phyloP scores from a whole-genome alignment of 2,888 invertebrate genomes.

The Aspidiotus destructor region DNA sequence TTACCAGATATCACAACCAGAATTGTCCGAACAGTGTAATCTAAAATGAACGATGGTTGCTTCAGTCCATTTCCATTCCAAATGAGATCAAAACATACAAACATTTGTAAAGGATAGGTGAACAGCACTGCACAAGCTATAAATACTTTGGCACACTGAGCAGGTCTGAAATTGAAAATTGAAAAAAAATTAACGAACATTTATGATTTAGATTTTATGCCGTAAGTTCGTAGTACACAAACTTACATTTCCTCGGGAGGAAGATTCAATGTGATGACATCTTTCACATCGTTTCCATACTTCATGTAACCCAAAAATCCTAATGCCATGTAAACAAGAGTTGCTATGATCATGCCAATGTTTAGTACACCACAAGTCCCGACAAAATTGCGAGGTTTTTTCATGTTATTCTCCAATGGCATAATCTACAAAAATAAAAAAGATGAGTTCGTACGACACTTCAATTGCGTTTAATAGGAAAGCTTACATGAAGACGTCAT shows the following conservation, averaged over 20 bases:
- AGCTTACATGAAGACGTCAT: not conserved
- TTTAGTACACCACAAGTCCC: constrained; percentile 79
- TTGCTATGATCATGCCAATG: constrained; percentile 81
- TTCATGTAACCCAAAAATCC: constrained; percentile 86
- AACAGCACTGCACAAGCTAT: constrained; percentile 86
- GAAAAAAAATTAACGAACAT: not conserved
- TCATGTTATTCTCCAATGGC: constrained; percentile 91
- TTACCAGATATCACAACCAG: constrained; percentile 49
- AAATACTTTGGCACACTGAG: constrained; percentile 76
- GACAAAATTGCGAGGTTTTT: constrained; percentile 67
- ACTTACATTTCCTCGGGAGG: constrained; percentile 54
- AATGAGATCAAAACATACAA: constrained; percentile 85
- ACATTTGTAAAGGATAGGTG: constrained; percentile 93
- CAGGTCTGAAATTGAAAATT: constrained; percentile 53
- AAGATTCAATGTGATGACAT: constrained; percentile 77
- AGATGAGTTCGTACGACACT: not conserved
- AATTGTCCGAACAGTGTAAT: constrained; percentile 58
- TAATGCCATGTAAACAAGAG: constrained; percentile 75
- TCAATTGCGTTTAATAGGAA: not conserved
- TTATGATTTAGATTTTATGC: not conserved
- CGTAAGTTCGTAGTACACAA: not conserved
- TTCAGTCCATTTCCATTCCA: constrained; percentile 68
- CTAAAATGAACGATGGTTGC: constrained; percentile 47
- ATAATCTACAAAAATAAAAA: constrained; percentile 54
- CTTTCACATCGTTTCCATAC: constrained; percentile 57